Evolutionary conservation across 1,140 invertebrate genomes (phyloP).

Genomic region (Drosophila athabasca): DNA sequence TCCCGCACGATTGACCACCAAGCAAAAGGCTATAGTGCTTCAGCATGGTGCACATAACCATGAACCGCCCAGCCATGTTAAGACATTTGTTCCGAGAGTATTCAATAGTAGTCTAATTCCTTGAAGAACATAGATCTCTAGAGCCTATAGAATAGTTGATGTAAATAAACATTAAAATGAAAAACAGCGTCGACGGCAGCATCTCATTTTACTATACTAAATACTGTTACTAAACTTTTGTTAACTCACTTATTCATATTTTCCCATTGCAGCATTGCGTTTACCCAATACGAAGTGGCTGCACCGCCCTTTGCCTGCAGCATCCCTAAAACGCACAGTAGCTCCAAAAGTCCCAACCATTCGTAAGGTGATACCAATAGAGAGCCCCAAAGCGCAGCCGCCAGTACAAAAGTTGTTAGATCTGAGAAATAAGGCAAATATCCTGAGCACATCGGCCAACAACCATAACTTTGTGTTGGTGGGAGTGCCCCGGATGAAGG

Average conservation of each 20-base stretch:
- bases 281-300: no score
- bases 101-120: background rate
- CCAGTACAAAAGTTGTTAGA: background rate
- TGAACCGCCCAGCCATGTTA: slow-evolving; percentile 40
- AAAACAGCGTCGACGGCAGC: no score
- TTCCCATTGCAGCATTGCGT: no score
- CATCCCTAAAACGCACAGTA: no score
- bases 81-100: slow-evolving; percentile 57
- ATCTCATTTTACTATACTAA: no score
- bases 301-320: no score
- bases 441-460: slow-evolving; percentile 51
- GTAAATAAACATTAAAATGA: background rate
- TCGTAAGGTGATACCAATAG: no score
- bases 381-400: slow-evolving; percentile 2
- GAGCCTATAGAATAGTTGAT: background rate
- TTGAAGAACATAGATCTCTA: background rate
- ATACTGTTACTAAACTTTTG: no score
- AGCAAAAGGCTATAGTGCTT: slow-evolving; percentile 44
- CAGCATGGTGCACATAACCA: slow-evolving; percentile 63
- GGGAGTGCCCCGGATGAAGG: slow-evolving; percentile 55
- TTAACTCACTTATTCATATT: no score
- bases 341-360: no score
- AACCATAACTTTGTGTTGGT: slow-evolving; percentile 63
- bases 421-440: slow-evolving; percentile 41
- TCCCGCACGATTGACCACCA: slow-evolving; percentile 52